These are phyloP conservation scores for Zophobas atratus DNA, from an alignment of 1,140 invertebrate genomes.

Conservation along the genomic window DNA sequence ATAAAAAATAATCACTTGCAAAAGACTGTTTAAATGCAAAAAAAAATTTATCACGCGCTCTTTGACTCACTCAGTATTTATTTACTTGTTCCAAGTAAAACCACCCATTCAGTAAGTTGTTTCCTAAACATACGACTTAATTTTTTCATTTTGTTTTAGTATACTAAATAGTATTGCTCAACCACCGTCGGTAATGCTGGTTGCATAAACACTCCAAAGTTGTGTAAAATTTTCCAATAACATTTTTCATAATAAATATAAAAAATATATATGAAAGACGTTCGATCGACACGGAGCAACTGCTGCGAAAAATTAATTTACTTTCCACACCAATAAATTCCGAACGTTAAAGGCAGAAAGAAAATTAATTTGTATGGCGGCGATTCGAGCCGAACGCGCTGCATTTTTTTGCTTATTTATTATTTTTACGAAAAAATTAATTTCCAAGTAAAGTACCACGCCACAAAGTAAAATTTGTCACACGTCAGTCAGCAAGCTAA, in stretches of 20 bases:
- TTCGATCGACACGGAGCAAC: neutral
- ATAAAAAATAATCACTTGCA: too few relatives aligned
- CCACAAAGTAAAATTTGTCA: too few relatives aligned
- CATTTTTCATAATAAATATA: neutral
- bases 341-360: neutral
- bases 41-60: too few relatives aligned
- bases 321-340: slow-evolving; percentile 1
- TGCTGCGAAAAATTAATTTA: neutral
- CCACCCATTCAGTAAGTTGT: too few relatives aligned
- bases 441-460: too few relatives aligned
- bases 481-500: neutral
- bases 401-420: neutral
- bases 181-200: neutral
- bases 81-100: too few relatives aligned
- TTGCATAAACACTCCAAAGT: neutral
- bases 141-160: too few relatives aligned
- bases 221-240: neutral
- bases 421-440: too few relatives aligned
- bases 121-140: too few relatives aligned
- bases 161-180: too few relatives aligned
- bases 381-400: neutral
- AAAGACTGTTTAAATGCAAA: too few relatives aligned
- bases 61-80: too few relatives aligned
- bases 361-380: slow-evolving; percentile 3
- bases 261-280: neutral